These are phyloP conservation scores for Melinaea menophilus DNA, from an alignment of 2,888 invertebrate genomes.

Conservation along the genomic window DNA sequence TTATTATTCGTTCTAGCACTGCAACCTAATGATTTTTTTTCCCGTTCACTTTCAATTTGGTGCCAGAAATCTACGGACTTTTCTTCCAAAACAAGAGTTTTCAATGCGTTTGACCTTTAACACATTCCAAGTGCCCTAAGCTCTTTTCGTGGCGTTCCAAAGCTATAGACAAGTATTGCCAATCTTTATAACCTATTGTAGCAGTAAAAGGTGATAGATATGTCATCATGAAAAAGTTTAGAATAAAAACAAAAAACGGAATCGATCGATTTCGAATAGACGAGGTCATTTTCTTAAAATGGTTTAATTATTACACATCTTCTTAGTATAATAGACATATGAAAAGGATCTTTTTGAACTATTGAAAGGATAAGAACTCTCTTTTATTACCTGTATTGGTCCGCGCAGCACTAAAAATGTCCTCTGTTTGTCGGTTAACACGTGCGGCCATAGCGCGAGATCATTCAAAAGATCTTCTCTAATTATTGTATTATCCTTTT, in stretches of 20 bases:
- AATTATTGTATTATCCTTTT: conserved; percentile 1
- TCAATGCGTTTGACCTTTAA: neutral
- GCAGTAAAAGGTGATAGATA: conserved; percentile 18
- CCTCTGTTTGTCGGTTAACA: conserved; percentile 21
- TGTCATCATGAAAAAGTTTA: conserved; percentile 15
- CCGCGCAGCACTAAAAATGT: conserved; percentile 11
- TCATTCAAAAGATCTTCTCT: conserved; percentile 19
- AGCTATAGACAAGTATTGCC: conserved; percentile 20
- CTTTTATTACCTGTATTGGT: no score
- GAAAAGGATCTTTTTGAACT: conserved; percentile 19
- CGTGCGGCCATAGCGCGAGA: conserved; percentile 18
- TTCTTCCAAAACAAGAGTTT: conserved; percentile 9
- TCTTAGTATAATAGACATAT: conserved; percentile 16
- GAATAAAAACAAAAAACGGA: conserved; percentile 25
- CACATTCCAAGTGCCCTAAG: neutral
- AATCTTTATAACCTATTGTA: conserved; percentile 14
- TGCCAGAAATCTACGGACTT: conserved; percentile 19
- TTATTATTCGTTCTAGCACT: conserved; percentile 23
- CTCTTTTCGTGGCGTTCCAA: conserved; percentile 23
- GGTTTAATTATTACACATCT: conserved; percentile 16
- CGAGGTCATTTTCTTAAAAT: conserved; percentile 28
- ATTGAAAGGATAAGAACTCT: conserved; percentile 18
- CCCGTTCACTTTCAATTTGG: conserved; percentile 20
- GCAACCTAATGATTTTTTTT: conserved; percentile 21
- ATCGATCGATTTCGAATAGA: conserved; percentile 26